Evolutionary conservation across 1,140 invertebrate species (phyloP).

Genomic region (Zaprionus ghesquierei): DNA sequence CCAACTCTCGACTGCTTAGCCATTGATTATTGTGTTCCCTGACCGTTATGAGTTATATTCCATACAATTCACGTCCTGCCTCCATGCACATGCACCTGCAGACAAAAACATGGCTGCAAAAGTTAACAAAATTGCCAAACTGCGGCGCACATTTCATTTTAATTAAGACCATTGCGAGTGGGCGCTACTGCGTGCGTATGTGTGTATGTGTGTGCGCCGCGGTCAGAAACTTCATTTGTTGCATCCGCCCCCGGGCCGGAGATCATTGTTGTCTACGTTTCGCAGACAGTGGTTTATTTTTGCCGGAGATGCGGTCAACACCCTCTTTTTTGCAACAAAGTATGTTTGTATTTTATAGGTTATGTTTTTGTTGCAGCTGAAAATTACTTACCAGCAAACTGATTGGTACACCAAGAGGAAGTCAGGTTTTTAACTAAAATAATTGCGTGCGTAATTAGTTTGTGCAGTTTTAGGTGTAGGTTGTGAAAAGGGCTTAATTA

Average conservation of each 20-base stretch:
- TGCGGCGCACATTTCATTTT: slow-evolving; percentile 18
- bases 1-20: slow-evolving; percentile 28
- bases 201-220: not conserved
- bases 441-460: no score
- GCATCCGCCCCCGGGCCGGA: not conserved
- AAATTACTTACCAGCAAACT: not conserved
- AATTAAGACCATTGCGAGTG: slow-evolving; percentile 17
- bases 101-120: not conserved
- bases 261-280: not conserved
- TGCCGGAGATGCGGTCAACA: not conserved
- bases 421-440: not conserved
- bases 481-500: no score
- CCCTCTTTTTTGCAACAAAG: not conserved
- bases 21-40: slow-evolving; percentile 35
- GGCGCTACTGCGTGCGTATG: not conserved
- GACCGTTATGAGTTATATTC: slow-evolving; percentile 26
- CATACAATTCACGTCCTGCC: not conserved
- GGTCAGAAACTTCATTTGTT: not conserved
- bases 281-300: not conserved
- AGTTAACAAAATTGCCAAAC: slow-evolving; percentile 14
- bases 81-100: not conserved
- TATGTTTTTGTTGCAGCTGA: not conserved
- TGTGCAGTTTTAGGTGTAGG: no score
- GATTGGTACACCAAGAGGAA: not conserved
- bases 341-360: not conserved